Conservation (phyloP, 2,888 invertebrate genomes). For the Dicycla oo region DNA sequence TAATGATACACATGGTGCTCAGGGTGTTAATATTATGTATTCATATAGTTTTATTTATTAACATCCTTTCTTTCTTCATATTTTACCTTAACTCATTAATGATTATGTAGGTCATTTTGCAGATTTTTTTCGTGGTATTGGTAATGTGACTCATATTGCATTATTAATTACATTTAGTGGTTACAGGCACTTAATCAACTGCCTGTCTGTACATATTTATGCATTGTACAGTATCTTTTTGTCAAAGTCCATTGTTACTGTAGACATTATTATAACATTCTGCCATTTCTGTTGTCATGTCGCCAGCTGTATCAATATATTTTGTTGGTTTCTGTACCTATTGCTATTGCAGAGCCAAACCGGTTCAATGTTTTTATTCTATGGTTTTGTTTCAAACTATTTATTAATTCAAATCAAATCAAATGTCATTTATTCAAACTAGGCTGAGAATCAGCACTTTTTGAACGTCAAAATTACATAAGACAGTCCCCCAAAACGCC, state of each 20-base stretch:
- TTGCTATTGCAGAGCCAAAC: slow-evolving; percentile 9
- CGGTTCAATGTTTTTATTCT: slow-evolving; percentile 1
- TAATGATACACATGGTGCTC: too few species aligned
- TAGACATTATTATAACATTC: background rate
- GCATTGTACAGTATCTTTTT: background rate
- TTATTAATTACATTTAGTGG: background rate
- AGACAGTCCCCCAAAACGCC: too few species aligned
- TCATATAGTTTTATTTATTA: background rate
- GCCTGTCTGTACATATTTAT: background rate
- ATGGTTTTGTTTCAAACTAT: background rate
- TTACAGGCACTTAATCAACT: background rate
- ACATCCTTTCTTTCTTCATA: background rate
- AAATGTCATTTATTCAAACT: too few species aligned
- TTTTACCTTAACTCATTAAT: background rate
- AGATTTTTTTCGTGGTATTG: background rate
- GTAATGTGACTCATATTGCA: slow-evolving; percentile 6
- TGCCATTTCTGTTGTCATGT: background rate
- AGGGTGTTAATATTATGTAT: background rate
- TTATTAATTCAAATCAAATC: too few species aligned
- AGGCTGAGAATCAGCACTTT: too few species aligned
- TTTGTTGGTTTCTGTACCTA: background rate
- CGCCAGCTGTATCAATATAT: slow-evolving; percentile 16
- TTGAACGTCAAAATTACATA: too few species aligned
- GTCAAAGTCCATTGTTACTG: background rate
- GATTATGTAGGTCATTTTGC: background rate